phyloP scores from a whole-genome alignment of 1,140 invertebrate species.

The Drosophila pandora region DNA sequence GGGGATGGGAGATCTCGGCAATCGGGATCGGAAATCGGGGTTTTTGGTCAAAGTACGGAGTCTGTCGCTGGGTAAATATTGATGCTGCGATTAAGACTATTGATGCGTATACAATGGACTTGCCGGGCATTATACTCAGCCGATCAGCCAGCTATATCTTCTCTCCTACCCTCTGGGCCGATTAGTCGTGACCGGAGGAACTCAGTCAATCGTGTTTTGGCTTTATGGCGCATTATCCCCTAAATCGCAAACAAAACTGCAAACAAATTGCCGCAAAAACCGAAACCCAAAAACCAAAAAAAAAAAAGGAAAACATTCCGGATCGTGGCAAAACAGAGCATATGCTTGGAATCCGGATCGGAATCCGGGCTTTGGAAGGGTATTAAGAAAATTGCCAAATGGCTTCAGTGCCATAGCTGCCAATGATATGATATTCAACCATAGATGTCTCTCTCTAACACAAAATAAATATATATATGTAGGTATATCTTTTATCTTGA shows the following conservation, averaged over 20 bases:
- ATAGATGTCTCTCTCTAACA: not conserved
- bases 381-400: conserved; percentile 54
- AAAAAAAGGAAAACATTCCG: conserved; percentile 4
- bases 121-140: conserved; percentile 61
- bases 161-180: conserved; percentile 16
- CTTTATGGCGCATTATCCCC: conserved; percentile 79
- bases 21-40: conserved; percentile 9
- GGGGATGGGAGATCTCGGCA: conserved; percentile 9
- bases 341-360: conserved; percentile 37
- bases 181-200: conserved; percentile 63
- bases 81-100: conserved; percentile 75
- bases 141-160: conserved; percentile 45
- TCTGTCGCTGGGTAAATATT: conserved; percentile 65
- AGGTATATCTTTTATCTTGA: not conserved
- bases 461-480: not conserved
- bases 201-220: conserved; percentile 79
- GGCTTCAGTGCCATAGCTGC: conserved; percentile 41
- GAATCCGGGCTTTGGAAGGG: conserved; percentile 27
- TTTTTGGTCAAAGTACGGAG: conserved; percentile 3
- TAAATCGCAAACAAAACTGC: conserved; percentile 80
- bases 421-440: conserved; percentile 29
- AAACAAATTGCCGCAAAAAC: conserved; percentile 70
- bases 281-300: conserved; percentile 10
- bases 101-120: conserved; percentile 75
- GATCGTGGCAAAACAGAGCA: conserved; percentile 35